Evolutionary conservation across 2,113 vertebrate genomes (phyloP), one percentile per base, ranked within the genome.

Genomic region (Oryzias melastigma): DNA sequence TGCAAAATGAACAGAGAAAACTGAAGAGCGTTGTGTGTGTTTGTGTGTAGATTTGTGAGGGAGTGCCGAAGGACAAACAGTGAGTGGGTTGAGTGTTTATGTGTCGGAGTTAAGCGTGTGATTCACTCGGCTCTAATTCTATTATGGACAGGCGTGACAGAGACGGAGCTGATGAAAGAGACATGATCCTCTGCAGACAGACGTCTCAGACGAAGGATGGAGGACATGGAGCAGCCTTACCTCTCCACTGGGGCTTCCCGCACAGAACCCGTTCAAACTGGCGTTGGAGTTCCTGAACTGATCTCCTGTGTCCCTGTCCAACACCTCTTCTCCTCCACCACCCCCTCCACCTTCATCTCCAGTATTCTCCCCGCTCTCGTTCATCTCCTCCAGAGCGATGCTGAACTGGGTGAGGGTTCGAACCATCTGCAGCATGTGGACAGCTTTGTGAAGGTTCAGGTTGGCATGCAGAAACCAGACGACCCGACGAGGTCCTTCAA

Each of bases 371-470:
- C 93, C 93, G 59, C 90, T 92, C 86, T 98, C 95, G 48, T 94
- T 93, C 95, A 98, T 98, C 80, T 97, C 96, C 90, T 98, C 96
- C 92, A 98, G 91, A 83, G 96, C 95, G 77, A 98, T 96, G 90
- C 95, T 95, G 93, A 98, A 98, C 91, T 98, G 95, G 86, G 96
- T 95, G 75, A 98, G 93, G 85, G 95, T 97, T 91, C 93, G 94
- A 85, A 98, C 96, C 95, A 98, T 98, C 91, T 97, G 95, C 91
- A 98, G 94, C 96, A 98, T 98, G 85, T 92, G 93, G 92, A 84
- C 24, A 20, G 14, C 51, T 71, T 63, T 48, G 27, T 45, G 75
- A 58, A 69, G 72, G 19, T 65, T 68, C 52, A 63, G 40, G 24
- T 52, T 61, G 70, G 54, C 59, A 68, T 72, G 78, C 62, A 68